Evolutionary conservation across 2,888 invertebrate genomes (phyloP).

Genomic region (Linnaemya tessellans): DNA sequence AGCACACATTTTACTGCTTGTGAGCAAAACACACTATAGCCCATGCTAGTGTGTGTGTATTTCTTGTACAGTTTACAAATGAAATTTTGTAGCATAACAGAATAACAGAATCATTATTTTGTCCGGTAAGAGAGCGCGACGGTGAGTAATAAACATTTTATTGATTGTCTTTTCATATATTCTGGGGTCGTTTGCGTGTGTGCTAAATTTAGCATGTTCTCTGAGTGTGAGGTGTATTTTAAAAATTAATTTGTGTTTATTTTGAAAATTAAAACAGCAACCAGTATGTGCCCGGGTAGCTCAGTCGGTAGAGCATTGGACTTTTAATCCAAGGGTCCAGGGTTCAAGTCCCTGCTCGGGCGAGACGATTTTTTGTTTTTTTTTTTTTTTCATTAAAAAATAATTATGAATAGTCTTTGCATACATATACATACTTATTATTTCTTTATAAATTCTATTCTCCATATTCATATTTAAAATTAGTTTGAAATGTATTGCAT

Average conservation of each 20-base stretch:
- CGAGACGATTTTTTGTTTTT: constrained; percentile 38
- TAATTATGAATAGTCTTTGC: no score
- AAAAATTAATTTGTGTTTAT: constrained; percentile 28
- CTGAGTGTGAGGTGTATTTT: constrained; percentile 9
- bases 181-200: constrained; percentile 15
- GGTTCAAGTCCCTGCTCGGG: constrained; percentile 82
- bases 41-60: not conserved
- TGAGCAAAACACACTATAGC: no score
- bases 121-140: constrained; percentile 21
- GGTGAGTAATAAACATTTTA: not conserved
- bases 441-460: no score
- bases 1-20: not conserved
- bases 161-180: constrained; percentile 8
- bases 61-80: constrained; percentile 58
- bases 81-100: constrained; percentile 51
- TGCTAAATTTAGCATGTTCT: not conserved
- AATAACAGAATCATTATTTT: constrained; percentile 41
- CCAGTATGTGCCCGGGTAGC: constrained; percentile 81
- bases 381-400: not conserved
- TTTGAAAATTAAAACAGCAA: not conserved
- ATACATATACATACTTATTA: no score
- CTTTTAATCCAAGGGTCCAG: constrained; percentile 84
- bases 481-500: no score
- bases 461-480: no score
- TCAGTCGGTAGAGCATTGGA: constrained; percentile 84